Base-by-base conservation (phyloP, 2,888 invertebrate genomes). In the Scaptomyza parva region DNA sequence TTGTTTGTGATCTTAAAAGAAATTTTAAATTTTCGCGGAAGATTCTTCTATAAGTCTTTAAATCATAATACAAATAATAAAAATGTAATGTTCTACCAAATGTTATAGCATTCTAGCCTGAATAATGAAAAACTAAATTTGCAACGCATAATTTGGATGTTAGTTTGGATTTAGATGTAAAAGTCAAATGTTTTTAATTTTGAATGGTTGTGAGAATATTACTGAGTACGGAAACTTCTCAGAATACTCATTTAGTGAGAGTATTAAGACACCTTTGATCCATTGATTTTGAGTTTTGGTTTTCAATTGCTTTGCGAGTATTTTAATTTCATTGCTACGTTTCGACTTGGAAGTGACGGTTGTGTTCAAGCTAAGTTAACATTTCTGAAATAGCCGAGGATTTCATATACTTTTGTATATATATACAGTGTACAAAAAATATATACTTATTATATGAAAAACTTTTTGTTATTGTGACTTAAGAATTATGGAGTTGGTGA, bases 341-440 rank as follows among this genome's bases (percentile, higher is more conserved):
- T 63, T 78, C 61, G 61, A 61, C 78, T 78, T 60, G 55, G 68
- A 70, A 65, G 63, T 58, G 81, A 76, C 88, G 83, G 89, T 78
- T 73, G 90, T 83, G 78, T 54, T 48, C 45, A 37, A 66, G 47
- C 57, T 44, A 14, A 53, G 50, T 55, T 50, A 18, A 14, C 35
- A 35, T 41, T 53, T 37, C 45, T 37, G 5, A 48, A 53, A 53
- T 14, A 59, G 17, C n/a, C 54, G 45, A 66, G 30, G 43, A 68
- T 43, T 17, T 18, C 35, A 44, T 45, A 60, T 44, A 66, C 11
- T 8, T 22, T 24, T 14, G 50, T 26, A 61, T 50, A 59, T 18
- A 55, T 44, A 64, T 43, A n/a, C n/a, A 14, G 35, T 35, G 35
- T 47, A 52, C 39, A 51, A 28, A 33, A 14, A 8, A 5, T 33